Base-by-base conservation (phyloP, 2,888 invertebrate genomes). In the Tryphoninae sp. region DNA sequence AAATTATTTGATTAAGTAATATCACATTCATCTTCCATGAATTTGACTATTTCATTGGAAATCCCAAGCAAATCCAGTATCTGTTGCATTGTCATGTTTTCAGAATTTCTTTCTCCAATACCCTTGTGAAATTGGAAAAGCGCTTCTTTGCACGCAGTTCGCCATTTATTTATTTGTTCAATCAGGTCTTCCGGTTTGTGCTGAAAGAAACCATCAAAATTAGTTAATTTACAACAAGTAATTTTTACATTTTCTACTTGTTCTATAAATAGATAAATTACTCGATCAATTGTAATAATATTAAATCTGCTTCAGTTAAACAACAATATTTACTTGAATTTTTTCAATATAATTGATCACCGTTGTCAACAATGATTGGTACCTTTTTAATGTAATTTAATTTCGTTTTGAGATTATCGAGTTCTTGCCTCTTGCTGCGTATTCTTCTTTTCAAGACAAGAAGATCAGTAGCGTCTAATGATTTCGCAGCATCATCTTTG, bases 121-220 rank as follows among this genome's bases (percentile, higher is more conserved):
- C 93, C 83, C 51, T 92, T 92, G 86, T 94, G 91, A 13, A 94
- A 89, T 77, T 94, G 93, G 79, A 92, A 90, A 19, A 94, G 87
- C 0, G 94, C 94, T 85, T 92, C 92, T 83, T 93, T 93, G 82
- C 94, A 94, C 0, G 93, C 94, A 73, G 90, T 92, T 84, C 93
- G 93, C 94, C 94, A 94, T 84, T 92, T 93, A 78, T 93, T 92
- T 40, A 94, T 94, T 33, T 93, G 89, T 53, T 83, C 89, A 79
- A 92, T 88, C 6, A 94, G 85, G 86, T 94, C 94, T 81, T 92
- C 92, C 0, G 93, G 92, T 53, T 94, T 93, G 67, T 92, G 91
- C 19, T 92, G 91, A 80, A 92, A 89, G 0, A 88, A 68, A 59
- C 42, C 40, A 11, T 58, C 61, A 13, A 51, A 53, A 16, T 64